These are phyloP conservation scores for Buphagus erythrorhynchus DNA, from an alignment of 2,797 vertebrate genomes.

Conservation along the genomic window DNA sequence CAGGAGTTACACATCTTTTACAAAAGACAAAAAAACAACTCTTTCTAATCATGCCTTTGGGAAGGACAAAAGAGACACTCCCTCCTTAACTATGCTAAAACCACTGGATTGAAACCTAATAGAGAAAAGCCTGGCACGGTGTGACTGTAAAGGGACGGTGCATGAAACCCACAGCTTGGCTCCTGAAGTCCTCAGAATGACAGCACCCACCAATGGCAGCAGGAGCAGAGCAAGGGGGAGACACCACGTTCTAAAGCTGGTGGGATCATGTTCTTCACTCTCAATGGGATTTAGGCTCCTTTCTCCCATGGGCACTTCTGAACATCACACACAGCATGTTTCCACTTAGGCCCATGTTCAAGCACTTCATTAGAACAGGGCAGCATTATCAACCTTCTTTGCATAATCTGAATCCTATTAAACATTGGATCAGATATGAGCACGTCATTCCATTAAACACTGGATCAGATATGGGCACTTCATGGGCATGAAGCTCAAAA, in stretches of 20 bases:
- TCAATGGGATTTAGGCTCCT: neutral
- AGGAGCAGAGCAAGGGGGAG: neutral
- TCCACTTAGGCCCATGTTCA: neutral
- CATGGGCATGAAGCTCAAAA: neutral
- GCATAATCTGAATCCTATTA: neutral
- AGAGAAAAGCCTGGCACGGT: neutral
- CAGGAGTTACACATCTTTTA: neutral
- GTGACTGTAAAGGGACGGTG: neutral
- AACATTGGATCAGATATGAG: neutral
- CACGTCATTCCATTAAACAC: neutral
- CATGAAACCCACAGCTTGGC: neutral
- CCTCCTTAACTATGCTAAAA: neutral
- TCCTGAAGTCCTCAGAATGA: neutral
- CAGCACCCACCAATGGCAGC: fast-evolving
- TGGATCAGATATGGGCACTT: neutral
- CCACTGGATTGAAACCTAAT: neutral
- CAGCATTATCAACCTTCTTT: neutral
- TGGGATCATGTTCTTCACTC: neutral
- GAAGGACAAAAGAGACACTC: neutral
- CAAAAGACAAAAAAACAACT: neutral
- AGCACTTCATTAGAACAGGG: neutral
- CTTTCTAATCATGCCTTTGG: neutral
- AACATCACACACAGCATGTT: neutral
- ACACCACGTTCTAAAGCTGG: neutral
- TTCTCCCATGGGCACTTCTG: neutral